Evolutionary conservation across 2,888 invertebrate species (phyloP), one percentile per base, ranked within the genome.

Genomic region (Stomorhina lunata): DNA sequence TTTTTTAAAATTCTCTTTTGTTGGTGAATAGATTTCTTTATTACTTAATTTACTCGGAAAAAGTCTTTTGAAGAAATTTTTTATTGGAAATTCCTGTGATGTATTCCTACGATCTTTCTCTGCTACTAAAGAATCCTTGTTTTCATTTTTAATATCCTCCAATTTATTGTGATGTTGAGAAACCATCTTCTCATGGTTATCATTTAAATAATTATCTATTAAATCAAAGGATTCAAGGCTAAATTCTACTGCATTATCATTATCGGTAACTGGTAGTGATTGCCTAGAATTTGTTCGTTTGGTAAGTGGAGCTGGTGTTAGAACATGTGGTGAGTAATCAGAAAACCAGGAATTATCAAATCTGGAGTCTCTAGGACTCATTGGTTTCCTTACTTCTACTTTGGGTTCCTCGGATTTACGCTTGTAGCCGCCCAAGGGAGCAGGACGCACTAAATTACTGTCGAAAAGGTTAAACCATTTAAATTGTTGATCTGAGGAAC

Each of bases 401-500:
- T 63, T 34, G 5, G 55, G 0, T 48, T 61, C 45, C 25, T 78
- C 71, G 0, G 25, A 0, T n/a, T 75, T 57, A 37, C 29, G 63
- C n/a, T 65, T 78, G 1, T 55, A 37, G 0, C 83, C 77, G 4
- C 86, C 86, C n/a, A 88, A 57, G 0, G 90, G 90, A 1, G 90
- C 89, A 0, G 90, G 90, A 9, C 88, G 86, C 5, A 90, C 87
- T 37, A 90, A 48, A 3, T 86, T 86, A 50, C 85, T 86, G 37
- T 88, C 84, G 4, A 89, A 86, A 59, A 90, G 90, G 61, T 85
- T 88, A 57, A 90, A 90, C 90, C 90, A 90, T 7, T 89, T 88
- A 59, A 89, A 61, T 22, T 43, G 34, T 1, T 34, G 9, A 2
- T 87, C 87, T 2, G 86, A 85, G 2, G 89, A 86, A 15, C 90